Conservation (phyloP, 2,113 vertebrate genomes). For the Carollia perspicillata region DNA sequence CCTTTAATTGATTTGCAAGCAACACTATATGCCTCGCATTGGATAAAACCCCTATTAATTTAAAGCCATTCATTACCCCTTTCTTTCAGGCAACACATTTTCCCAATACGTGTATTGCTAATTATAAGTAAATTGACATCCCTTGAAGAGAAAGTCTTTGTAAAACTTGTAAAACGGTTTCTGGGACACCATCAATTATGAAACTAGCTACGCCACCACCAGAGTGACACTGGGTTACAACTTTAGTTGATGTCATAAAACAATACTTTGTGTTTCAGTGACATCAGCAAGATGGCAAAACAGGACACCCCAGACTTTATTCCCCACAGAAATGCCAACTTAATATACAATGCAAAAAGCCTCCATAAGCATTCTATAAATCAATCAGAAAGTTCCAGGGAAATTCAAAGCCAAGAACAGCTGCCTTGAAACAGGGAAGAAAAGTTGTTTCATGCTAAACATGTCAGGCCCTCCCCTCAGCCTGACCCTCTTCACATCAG, state of each 20-base stretch:
- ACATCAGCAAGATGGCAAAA: not conserved
- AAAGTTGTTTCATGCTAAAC: not conserved
- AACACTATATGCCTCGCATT: not conserved
- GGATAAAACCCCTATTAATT: slow-evolving; percentile 35
- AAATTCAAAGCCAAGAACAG: not conserved
- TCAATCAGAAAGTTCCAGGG: not conserved
- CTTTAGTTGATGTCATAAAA: not conserved
- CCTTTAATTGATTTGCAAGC: slow-evolving; percentile 49
- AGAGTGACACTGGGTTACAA: not conserved
- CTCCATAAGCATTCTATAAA: not conserved
- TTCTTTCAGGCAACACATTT: slow-evolving; percentile 22
- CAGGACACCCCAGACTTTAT: not conserved
- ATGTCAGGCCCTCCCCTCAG: not conserved
- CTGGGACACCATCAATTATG: not conserved
- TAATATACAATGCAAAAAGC: not conserved
- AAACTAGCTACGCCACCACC: not conserved
- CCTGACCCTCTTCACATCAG: not conserved
- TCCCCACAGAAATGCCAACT: not conserved
- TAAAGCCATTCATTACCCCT: slow-evolving; percentile 15
- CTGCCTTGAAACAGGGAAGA: not conserved
- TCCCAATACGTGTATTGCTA: slow-evolving; percentile 1
- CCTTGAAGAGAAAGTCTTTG: slow-evolving; percentile 32
- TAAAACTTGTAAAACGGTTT: slow-evolving; percentile 18
- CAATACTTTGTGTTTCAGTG: not conserved
- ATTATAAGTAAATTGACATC: slow-evolving; percentile 26